Evolutionary conservation across 2,888 invertebrate genomes (phyloP), one percentile per base, ranked within the genome.

Genomic region (Ptychoptera albimana): DNA sequence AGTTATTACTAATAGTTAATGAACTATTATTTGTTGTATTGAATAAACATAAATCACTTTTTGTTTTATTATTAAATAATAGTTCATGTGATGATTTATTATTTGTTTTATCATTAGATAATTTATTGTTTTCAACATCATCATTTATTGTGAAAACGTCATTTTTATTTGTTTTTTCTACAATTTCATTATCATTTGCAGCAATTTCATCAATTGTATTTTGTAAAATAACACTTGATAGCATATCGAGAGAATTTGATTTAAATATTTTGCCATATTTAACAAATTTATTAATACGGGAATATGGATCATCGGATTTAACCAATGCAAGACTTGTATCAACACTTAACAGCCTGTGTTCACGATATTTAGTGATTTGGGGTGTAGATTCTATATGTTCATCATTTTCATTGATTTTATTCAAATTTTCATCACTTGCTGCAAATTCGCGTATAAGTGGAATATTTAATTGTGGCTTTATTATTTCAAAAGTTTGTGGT

Each of bases 241-340:
- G 60, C 47, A 61, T 58, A 52, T 64, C 65, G 23, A 64, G 46
- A 2, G 66, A 65, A 48, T 55, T 64, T 2, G 64, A 63, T 51
- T 64, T 64, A 34, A 59, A 58, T 45, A 64, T 59, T 34, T 53
- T 52, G 1, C 54, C 54, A 30, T 37, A 47, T 43, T 36, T 47
- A 48, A 12, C 47, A 46, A 42, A 50, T 48, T 53, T 52, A 36
- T 52, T 54, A 37, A 65, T 61, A 29, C 61, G 60, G n/a, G 66
- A 60, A 44, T 65, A 65, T 1, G 63, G 49, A 44, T 65, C 64
- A 45, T 65, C 66, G 10, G 59, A 61, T 47, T 63, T 62, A 12
- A 60, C 46, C n/a, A 56, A 53, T 36, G 56, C 57, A 41, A 50
- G 37, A 42, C 37, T 44, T 14, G 32, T 29, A 30, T 51, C 50